These are phyloP conservation scores for Xestoiulus laeticollis DNA, from an alignment of 2,888 invertebrate genomes.

Conservation along the genomic window DNA sequence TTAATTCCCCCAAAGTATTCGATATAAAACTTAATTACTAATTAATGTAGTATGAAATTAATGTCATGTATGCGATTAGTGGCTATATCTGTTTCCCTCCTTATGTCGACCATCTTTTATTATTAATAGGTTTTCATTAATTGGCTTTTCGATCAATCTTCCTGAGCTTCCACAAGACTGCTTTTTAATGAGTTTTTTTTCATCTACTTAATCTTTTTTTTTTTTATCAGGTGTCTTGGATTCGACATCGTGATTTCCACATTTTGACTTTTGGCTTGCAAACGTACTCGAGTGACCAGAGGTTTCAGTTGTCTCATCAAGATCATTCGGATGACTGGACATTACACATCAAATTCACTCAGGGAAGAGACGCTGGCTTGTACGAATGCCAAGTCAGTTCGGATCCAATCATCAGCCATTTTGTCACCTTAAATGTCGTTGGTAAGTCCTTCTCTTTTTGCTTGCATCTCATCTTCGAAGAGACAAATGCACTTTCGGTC, in stretches of 20 bases:
- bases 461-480: background rate
- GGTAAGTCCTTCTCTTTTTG: conserved; percentile 55
- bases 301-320: conserved; percentile 83
- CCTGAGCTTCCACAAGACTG: background rate
- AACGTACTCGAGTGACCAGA: conserved; percentile 87
- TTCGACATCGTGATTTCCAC: conserved; percentile 82
- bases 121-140: conserved; percentile 24
- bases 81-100: too few species aligned
- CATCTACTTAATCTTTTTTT: background rate
- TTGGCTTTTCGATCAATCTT: conserved; percentile 13
- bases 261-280: conserved; percentile 85
- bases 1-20: too few species aligned
- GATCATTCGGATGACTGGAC: conserved; percentile 76
- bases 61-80: too few species aligned
- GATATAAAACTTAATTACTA: too few species aligned
- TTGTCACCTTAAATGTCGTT: conserved; percentile 58
- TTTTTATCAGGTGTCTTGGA: conserved; percentile 74
- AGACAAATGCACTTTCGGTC: too few species aligned
- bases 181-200: conserved; percentile 36
- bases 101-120: background rate
- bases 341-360: conserved; percentile 87
- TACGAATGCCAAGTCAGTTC: conserved; percentile 59
- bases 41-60: too few species aligned
- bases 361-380: conserved; percentile 76
- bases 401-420: conserved; percentile 58